Conservation (phyloP, 2,888 invertebrate species). For the Herminia tarsipennalis region DNA sequence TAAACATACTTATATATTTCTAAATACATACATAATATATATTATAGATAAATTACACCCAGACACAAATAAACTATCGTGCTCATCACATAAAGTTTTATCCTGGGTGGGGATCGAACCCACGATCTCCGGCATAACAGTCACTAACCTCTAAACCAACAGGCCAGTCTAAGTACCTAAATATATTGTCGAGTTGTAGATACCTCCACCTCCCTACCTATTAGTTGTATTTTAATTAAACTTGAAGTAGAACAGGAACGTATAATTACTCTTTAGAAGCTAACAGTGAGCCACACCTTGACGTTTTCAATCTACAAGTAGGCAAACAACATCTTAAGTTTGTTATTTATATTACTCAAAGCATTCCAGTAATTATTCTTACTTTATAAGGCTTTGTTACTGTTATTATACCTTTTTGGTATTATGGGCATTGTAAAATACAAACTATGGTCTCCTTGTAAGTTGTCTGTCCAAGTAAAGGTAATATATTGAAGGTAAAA, state of each 20-base stretch:
- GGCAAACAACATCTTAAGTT: conserved; percentile 3
- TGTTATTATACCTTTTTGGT: conserved; percentile 10
- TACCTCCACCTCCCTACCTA: not conserved
- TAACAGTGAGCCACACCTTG: not conserved
- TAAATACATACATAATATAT: too few relatives aligned
- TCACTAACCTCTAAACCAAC: too few relatives aligned
- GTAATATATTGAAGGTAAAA: too few relatives aligned
- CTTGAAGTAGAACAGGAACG: conserved; percentile 12
- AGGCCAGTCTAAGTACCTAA: not conserved
- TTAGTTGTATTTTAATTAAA: conserved; percentile 40
- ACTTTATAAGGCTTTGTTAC: conserved; percentile 23
- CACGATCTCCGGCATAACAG: too few relatives aligned
- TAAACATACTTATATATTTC: too few relatives aligned
- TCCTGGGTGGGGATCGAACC: too few relatives aligned
- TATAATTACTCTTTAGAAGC: conserved; percentile 10
- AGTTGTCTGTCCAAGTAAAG: not conserved
- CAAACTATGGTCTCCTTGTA: not conserved
- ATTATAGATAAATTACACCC: too few relatives aligned
- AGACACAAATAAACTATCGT: too few relatives aligned
- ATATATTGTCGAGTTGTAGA: not conserved
- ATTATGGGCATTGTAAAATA: not conserved
- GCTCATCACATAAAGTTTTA: too few relatives aligned
- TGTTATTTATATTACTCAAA: conserved; percentile 3
- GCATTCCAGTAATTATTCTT: conserved; percentile 16
- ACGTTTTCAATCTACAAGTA: conserved; percentile 7